A percentile compares a stretch with the other conserved stretches of the same genome.
Conservation (phyloP, 2,888 invertebrate species). For the Drosophila kanekoi region DNA sequence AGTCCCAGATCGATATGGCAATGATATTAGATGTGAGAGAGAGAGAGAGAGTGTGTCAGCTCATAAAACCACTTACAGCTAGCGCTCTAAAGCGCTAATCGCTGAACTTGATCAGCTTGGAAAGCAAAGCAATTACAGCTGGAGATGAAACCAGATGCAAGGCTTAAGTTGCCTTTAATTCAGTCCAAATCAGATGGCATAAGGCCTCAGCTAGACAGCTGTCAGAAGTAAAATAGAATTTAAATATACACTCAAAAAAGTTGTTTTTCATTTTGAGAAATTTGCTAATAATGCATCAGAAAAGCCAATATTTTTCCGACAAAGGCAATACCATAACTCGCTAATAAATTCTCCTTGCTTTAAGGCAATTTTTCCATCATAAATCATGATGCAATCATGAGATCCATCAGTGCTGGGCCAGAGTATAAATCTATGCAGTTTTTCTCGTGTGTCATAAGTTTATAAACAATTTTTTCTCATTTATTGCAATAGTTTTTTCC, state of each 20-base stretch:
- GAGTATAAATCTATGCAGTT: constrained; percentile 8
- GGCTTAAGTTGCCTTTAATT: background rate
- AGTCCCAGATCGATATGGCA: constrained; percentile 24
- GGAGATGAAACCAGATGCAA: background rate
- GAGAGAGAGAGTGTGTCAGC: constrained; percentile 44
- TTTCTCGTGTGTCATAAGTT: constrained; percentile 34
- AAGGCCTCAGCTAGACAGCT: background rate
- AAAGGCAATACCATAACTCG: too few relatives aligned
- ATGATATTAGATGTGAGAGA: constrained; percentile 1
- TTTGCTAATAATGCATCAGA: too few relatives aligned
- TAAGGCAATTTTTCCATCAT: background rate
- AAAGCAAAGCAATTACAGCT: constrained; percentile 50
- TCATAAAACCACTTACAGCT: constrained; percentile 34
- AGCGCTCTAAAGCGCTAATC: constrained; percentile 21
- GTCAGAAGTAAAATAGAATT: background rate
- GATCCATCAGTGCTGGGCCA: constrained; percentile 29
- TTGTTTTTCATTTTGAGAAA: too few relatives aligned
- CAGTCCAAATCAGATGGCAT: background rate
- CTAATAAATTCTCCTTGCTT: too few relatives aligned
- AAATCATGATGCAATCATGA: constrained; percentile 42
- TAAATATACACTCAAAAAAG: too few relatives aligned
- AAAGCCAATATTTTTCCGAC: too few relatives aligned
- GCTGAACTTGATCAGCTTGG: constrained; percentile 42
- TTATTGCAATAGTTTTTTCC: constrained; percentile 11
- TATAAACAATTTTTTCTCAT: constrained; percentile 2